Evolutionary conservation across 2,113 vertebrate species (phyloP), one percentile per base, ranked within the genome.

Genomic region (Oxyura jamaicensis): DNA sequence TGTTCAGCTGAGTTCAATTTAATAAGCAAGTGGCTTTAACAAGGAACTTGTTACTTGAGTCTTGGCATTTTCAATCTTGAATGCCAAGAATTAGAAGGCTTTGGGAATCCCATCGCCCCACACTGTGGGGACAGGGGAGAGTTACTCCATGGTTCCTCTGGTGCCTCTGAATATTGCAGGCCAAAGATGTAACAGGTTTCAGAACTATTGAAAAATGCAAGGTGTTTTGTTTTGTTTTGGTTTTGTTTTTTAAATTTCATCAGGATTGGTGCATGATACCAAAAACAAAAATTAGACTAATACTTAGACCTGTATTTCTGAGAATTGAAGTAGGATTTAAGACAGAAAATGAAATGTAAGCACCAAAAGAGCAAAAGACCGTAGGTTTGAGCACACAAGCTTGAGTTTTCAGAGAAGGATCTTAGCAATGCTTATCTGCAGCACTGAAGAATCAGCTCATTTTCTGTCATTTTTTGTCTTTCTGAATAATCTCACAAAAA

Each of bases 131-230:
- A 50, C 1, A 55, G 1, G 7, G 4, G 3, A 7, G 0, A 39
- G 17, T n/a, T 2, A 71, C 85, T 63, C 10, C 6, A 33, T 14
- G 66, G 48, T 29, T 86, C 28, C 39, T 78, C 0, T 0, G 1
- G 9, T 50, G 17, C 31, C 67, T 80, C 87, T 55, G 58, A 91
- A 25, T 25, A 44, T 11, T 52, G 28, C 28, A 79, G 23, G 29
- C 10, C 80, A 50, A 91, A 21, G 19, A 2, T 53, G 12, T 31
- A 59, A 67, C 3, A 19, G 39, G 36, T 93, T 44, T 83, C 59
- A 85, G n/a, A 91, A 25, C 15, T 72, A 56, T 1, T 76, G 46
- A 87, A 86, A 82, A 82, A 17, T 62, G 10, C 20, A 48, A 8
- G 13, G 48, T 9, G 46, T 48, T 21, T 48, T 11, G 6, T 13